phyloP scores from a whole-genome alignment of 2,888 invertebrate genomes.

The Xestoiulus laeticollis region DNA sequence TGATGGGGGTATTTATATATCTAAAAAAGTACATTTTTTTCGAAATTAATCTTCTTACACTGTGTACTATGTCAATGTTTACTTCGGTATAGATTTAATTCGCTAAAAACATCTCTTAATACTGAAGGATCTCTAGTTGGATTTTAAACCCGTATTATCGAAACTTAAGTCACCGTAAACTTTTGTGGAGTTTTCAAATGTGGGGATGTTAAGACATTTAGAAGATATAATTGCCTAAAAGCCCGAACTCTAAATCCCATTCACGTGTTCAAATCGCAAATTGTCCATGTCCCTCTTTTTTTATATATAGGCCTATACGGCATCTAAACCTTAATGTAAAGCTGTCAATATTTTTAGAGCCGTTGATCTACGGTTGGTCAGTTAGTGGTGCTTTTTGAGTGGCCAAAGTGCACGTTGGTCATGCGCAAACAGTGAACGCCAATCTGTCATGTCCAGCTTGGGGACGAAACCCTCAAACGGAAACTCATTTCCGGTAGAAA shows the following conservation, averaged over 20 bases:
- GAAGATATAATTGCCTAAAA: not conserved
- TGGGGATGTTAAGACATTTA: not conserved
- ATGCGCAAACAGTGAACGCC: not conserved
- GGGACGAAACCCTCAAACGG: not conserved
- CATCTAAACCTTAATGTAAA: not conserved
- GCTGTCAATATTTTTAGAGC: not conserved
- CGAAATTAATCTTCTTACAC: too few species aligned
- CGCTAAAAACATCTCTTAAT: too few species aligned
- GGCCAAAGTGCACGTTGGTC: constrained; percentile 1
- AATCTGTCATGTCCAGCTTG: constrained; percentile 1
- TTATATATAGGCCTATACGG: not conserved
- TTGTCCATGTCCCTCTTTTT: not conserved
- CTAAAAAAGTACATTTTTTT: too few species aligned
- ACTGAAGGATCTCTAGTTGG: too few species aligned
- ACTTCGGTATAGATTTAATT: too few species aligned
- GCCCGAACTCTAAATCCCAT: not conserved
- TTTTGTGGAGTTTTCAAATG: too few species aligned
- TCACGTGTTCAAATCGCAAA: not conserved
- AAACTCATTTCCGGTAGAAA: not conserved
- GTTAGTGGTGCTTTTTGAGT: not conserved
- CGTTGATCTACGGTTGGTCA: constrained; percentile 1
- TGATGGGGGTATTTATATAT: too few species aligned
- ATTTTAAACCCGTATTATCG: too few species aligned
- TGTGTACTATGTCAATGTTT: too few species aligned
- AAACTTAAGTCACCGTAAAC: too few species aligned